phyloP scores from a whole-genome alignment of 1,140 invertebrate species.

The Rhopalosiphum maidis region DNA sequence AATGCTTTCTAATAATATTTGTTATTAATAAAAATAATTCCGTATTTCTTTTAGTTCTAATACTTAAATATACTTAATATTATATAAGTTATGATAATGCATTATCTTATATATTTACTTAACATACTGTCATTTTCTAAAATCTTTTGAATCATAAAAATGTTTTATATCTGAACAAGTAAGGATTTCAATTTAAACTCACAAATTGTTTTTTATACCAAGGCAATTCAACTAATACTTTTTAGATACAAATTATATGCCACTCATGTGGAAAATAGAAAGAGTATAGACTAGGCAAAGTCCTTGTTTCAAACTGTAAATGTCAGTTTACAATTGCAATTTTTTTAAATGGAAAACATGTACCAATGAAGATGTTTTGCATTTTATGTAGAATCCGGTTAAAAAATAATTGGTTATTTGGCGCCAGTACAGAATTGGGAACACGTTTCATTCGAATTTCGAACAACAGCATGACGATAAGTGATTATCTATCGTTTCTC shows the following conservation, averaged over 20 bases:
- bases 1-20: too few species aligned
- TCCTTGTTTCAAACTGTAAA: not conserved
- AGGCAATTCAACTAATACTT: not conserved
- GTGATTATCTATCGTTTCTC: constrained; percentile 23
- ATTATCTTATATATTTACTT: too few species aligned
- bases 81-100: too few species aligned
- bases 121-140: not conserved
- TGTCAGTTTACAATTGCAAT: not conserved
- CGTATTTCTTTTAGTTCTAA: too few species aligned
- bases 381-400: not conserved
- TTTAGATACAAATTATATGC: not conserved
- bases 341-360: constrained; percentile 10
- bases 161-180: not conserved
- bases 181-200: not conserved
- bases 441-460: constrained; percentile 15
- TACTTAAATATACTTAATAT: too few species aligned
- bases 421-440: constrained; percentile 5
- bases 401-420: constrained; percentile 50
- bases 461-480: not conserved
- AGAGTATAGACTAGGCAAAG: not conserved
- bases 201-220: not conserved
- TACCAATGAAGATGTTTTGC: not conserved
- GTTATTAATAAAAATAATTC: too few species aligned
- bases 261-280: not conserved
- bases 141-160: not conserved